These are phyloP conservation scores for Musca domestica DNA, from an alignment of 1,140 invertebrate species.

Conservation along the genomic window DNA sequence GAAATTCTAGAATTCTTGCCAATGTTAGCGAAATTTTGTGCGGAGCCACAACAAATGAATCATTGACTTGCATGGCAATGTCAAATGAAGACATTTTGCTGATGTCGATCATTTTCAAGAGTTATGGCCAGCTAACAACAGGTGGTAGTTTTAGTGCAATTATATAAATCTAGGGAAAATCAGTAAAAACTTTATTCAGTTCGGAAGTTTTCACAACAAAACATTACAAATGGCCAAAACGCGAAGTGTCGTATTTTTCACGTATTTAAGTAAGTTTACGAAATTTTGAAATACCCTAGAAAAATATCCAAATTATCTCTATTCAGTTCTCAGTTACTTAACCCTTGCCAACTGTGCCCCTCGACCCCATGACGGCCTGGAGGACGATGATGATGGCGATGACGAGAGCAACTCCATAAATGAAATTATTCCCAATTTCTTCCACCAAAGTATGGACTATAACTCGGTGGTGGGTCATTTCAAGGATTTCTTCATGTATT, in stretches of 20 bases:
- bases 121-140: too few species aligned
- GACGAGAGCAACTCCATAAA: not conserved
- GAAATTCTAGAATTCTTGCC: too few species aligned
- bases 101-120: too few species aligned
- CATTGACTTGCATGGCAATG: too few species aligned
- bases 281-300: not conserved
- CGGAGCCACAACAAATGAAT: too few species aligned
- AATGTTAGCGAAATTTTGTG: too few species aligned
- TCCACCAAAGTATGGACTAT: constrained; percentile 35
- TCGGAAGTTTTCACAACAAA: not conserved
- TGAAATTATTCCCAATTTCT: not conserved
- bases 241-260: not conserved
- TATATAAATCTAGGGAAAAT: too few species aligned
- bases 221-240: not conserved
- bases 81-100: too few species aligned
- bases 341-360: not conserved
- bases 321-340: not conserved
- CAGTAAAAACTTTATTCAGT: too few species aligned
- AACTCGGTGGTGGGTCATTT: constrained; percentile 45
- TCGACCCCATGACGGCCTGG: not conserved
- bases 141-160: too few species aligned
- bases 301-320: not conserved
- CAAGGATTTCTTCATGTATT: constrained; percentile 51
- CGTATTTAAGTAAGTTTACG: not conserved
- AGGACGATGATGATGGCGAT: constrained; percentile 19